These are phyloP conservation scores for Crax fasciolata DNA, from an alignment of 2,797 vertebrate genomes.

Conservation along the genomic window DNA sequence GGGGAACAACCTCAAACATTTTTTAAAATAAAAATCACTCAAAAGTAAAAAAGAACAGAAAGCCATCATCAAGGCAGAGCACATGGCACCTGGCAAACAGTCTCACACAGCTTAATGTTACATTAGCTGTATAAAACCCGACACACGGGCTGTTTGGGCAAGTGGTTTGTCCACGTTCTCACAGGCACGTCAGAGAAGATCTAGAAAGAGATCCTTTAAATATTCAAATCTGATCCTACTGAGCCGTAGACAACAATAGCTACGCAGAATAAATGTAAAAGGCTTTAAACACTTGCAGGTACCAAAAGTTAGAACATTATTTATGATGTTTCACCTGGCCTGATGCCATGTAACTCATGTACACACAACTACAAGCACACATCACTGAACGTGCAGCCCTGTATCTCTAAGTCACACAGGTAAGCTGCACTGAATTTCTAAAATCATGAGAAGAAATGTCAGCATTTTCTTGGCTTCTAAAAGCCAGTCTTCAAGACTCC, in stretches of 20 bases:
- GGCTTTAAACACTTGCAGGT: not conserved
- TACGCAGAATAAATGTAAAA: not conserved
- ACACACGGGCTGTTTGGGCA: not conserved
- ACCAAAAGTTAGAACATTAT: not conserved
- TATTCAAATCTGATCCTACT: not conserved
- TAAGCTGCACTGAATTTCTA: not conserved
- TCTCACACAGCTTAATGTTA: not conserved
- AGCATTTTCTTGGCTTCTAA: not conserved
- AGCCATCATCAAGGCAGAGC: not conserved
- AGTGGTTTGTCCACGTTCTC: not conserved
- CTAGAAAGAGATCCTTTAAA: not conserved
- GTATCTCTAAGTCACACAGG: not conserved
- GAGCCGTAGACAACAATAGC: not conserved
- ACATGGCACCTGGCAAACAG: not conserved
- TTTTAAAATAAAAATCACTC: not conserved
- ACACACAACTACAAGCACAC: not conserved
- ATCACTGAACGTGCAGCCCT: not conserved
- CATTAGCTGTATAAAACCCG: not conserved
- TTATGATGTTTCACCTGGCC: not conserved
- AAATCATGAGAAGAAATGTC: not conserved
- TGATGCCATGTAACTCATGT: not conserved
- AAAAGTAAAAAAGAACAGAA: not conserved
- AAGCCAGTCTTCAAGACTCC: not conserved
- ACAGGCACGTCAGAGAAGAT: not conserved
- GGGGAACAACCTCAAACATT: not conserved